Base-by-base conservation (phyloP, 2,797 vertebrate species). In the Eulemur mongoz region DNA sequence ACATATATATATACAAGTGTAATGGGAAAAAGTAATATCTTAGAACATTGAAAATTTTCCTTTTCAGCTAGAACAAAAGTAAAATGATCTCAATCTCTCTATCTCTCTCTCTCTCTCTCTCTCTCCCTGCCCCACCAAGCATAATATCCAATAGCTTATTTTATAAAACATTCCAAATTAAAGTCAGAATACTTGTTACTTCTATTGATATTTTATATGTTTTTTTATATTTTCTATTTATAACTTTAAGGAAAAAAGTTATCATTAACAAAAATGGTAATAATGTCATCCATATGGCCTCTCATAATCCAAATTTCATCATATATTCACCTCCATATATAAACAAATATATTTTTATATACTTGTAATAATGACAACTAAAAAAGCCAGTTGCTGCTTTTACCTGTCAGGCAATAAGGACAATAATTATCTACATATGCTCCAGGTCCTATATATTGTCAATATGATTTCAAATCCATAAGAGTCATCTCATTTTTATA, bases 341-440 rank as follows among this genome's bases (percentile, higher is more conserved):
- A 69, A 93, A 72, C 25, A 91, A 84, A 63, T 82, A 57, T 35
- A 81, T 92, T 96, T 96, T 91, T 59, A 67, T 0, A 70, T 59
- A 67, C 79, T 30, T 89, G 1, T 17, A 91, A 52, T 45, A 89
- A 81, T 61, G 15, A n/a, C 4, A 83, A 43, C 10, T 85, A 57
- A 84, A 89, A 40, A 93, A 52, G 32, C 18, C 43, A 89, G 10
- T 38, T 59, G 54, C 3, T 87, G 6, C 18, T 96, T 81, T 93
- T 57, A 84, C 4, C 20, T 78, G 9, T 35, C 5, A 80, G 43
- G 14, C 2, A 83, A 35, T 65, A 70, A 5, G 50, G 52, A 59
- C 25, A 92, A 17, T 70, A 54, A 57, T 2, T 5, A 67, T 35
- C 10, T 83, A 54, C 48, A 52, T 30, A 59, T 8, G 4, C 4